Percentiles rank a stretch among this genome's conserved stretches.
Evolutionary conservation across 1,140 invertebrate species (phyloP).

Genomic region (Brachionus calyciflorus): DNA sequence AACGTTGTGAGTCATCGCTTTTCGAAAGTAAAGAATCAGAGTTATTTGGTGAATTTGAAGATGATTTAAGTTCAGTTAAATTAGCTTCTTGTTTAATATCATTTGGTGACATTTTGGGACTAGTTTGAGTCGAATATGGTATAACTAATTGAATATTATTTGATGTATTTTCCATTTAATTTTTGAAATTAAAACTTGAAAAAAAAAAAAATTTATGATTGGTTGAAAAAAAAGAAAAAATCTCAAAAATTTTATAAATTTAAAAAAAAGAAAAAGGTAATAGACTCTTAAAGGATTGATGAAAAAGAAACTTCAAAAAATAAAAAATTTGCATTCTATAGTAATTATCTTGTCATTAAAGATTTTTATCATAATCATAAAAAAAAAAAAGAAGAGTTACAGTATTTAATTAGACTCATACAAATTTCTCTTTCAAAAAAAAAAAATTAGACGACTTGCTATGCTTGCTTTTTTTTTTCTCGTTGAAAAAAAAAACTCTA

Average conservation of each 20-base stretch:
- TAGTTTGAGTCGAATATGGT: not conserved
- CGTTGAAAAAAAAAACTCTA: constrained; percentile 10
- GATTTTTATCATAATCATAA: constrained; percentile 20
- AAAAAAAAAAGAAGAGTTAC: constrained; percentile 4
- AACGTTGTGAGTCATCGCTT: not conserved
- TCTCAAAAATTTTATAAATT: no score
- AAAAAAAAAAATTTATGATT: no score
- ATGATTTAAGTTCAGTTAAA: not conserved
- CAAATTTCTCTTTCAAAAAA: no score
- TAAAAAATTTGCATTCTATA: constrained; percentile 5
- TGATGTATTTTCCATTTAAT: constrained; percentile 23
- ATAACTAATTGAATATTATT: constrained; percentile 25
- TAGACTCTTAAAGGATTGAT: no score
- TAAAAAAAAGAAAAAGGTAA: no score
- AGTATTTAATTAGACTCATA: constrained; percentile 44
- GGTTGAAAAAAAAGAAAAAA: no score
- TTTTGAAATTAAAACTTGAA: not conserved
- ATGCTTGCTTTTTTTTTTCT: not conserved
- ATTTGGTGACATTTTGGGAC: constrained; percentile 19
- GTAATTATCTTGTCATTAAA: constrained; percentile 41
- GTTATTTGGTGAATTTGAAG: not conserved
- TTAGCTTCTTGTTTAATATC: constrained; percentile 20
- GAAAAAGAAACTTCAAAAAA: no score
- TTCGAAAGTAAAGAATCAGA: not conserved
- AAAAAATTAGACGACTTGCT: no score